phyloP scores from a whole-genome alignment of 2,113 vertebrate species.

The Apodemus sylvaticus region DNA sequence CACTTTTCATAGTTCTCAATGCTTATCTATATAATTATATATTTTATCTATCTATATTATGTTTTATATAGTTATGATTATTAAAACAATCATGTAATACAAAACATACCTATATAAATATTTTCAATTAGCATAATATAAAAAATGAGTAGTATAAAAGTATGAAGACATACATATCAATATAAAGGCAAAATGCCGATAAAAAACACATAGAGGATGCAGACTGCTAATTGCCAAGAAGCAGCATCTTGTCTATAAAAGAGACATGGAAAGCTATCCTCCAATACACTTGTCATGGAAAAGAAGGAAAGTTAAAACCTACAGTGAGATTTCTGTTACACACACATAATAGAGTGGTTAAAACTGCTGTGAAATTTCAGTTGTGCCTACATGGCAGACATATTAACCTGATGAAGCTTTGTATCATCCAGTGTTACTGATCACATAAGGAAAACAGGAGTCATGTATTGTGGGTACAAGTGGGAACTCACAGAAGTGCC shows the following conservation, averaged over 20 bases:
- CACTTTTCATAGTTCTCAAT: not conserved
- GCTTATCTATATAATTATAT: not conserved
- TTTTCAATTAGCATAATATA: not conserved
- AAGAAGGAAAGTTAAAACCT: not conserved
- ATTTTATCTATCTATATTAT: not conserved
- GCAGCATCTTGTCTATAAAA: no score
- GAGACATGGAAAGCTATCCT: not conserved
- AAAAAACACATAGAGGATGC: not conserved
- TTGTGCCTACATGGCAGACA: not conserved
- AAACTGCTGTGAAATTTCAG: not conserved
- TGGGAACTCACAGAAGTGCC: not conserved
- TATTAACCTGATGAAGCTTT: not conserved
- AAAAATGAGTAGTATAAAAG: not conserved
- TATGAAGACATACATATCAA: not conserved
- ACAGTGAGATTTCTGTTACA: not conserved
- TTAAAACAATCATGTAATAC: not conserved
- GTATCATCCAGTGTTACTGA: not conserved
- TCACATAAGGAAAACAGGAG: not conserved
- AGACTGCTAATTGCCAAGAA: not conserved
- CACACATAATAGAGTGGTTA: not conserved
- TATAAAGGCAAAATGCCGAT: not conserved
- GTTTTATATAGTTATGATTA: not conserved
- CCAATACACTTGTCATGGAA: not conserved
- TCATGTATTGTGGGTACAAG: not conserved
- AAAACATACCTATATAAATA: not conserved